phyloP scores from a whole-genome alignment of 2,888 invertebrate genomes.

The Hoplodrina ambigua region DNA sequence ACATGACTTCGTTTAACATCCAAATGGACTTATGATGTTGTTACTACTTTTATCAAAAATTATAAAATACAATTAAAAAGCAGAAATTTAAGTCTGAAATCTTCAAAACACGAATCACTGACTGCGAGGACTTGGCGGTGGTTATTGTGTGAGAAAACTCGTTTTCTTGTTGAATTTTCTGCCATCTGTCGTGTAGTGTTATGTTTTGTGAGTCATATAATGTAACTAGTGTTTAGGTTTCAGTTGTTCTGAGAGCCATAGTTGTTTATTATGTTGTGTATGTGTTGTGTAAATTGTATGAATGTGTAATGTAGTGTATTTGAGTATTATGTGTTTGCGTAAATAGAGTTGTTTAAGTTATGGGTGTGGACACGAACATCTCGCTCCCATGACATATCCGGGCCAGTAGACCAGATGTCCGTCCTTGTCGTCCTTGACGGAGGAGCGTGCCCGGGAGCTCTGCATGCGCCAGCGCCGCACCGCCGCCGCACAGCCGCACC shows the following conservation, averaged over 20 bases:
- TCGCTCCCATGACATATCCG: constrained; percentile 99
- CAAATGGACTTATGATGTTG: constrained; percentile 54
- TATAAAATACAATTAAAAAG: constrained; percentile 61
- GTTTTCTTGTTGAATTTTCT: constrained; percentile 55
- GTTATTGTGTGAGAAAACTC: constrained; percentile 54
- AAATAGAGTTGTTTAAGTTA: constrained; percentile 81
- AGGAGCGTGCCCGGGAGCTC: constrained; percentile 96
- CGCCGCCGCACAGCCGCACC: constrained; percentile 65
- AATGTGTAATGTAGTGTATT: constrained; percentile 37
- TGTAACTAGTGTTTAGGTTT: constrained; percentile 52
- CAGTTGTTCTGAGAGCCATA: constrained; percentile 44
- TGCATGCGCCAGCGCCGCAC: constrained; percentile 86
- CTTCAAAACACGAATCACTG: constrained; percentile 69
- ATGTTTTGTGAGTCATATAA: constrained; percentile 54
- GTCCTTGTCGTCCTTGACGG: constrained; percentile 99
- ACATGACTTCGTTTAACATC: constrained; percentile 74
- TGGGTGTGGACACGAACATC: constrained; percentile 98
- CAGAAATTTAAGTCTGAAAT: constrained; percentile 64
- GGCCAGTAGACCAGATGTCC: constrained; percentile 99
- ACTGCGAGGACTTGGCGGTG: constrained; percentile 62
- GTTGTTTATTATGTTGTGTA: constrained; percentile 46
- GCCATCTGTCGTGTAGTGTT: constrained; percentile 56
- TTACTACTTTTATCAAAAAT: constrained; percentile 62
- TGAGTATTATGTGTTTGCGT: constrained; percentile 49
- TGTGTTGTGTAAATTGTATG: constrained; percentile 54